Conservation (phyloP, 2,888 invertebrate genomes). For the Ceraclea dissimilis region DNA sequence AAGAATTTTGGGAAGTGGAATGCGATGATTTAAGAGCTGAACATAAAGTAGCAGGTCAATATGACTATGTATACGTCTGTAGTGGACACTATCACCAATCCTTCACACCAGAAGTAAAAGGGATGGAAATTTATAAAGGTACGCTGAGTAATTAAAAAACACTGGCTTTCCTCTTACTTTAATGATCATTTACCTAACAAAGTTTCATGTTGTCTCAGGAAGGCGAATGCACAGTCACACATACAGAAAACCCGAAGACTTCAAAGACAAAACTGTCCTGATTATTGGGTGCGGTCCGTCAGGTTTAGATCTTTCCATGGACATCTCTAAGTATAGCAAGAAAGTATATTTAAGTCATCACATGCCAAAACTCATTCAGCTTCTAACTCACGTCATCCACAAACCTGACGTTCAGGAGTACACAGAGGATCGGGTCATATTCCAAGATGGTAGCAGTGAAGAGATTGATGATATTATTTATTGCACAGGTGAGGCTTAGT, state of each 20-base stretch:
- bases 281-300: conserved; percentile 68
- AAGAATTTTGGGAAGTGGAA: conserved; percentile 43
- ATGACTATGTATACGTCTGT: conserved; percentile 61
- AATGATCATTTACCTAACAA: background rate
- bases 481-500: conserved; percentile 57
- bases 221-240: conserved; percentile 63
- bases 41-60: conserved; percentile 39
- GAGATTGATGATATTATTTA: conserved; percentile 58
- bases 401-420: conserved; percentile 49
- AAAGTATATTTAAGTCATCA: conserved; percentile 51
- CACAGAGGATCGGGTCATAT: conserved; percentile 43
- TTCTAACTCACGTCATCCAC: conserved; percentile 45
- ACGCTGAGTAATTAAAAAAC: too few relatives aligned
- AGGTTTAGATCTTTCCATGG: conserved; percentile 63
- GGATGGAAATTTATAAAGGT: conserved; percentile 39
- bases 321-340: conserved; percentile 47
- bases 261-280: conserved; percentile 50
- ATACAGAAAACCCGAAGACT: conserved; percentile 59
- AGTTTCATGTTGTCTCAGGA: conserved; percentile 36
- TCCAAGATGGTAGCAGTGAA: conserved; percentile 53
- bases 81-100: conserved; percentile 51
- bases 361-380: conserved; percentile 38
- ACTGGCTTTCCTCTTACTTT: background rate
- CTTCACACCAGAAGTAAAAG: conserved; percentile 34
- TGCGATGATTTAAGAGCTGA: conserved; percentile 40